phyloP scores from a whole-genome alignment of 2,113 vertebrate genomes.

The Podocnemis expansa region DNA sequence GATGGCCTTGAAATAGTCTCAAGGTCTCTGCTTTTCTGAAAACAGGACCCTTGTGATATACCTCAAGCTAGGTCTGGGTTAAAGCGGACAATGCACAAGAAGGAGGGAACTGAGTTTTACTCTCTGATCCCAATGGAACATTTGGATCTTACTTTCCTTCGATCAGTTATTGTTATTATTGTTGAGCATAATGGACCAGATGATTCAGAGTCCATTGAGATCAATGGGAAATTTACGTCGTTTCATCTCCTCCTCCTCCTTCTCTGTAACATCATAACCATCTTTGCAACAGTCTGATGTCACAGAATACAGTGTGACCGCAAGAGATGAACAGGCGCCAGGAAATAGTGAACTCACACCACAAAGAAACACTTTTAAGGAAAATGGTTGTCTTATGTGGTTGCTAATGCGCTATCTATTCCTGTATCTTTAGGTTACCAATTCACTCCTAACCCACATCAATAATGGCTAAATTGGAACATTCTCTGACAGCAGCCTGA shows the following conservation, averaged over 20 bases:
- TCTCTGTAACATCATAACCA: neutral
- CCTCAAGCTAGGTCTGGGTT: neutral
- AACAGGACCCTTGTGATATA: neutral
- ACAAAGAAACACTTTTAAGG: neutral
- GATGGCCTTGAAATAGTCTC: neutral
- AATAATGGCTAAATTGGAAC: neutral
- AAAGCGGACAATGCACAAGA: neutral
- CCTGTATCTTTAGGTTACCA: too few relatives aligned
- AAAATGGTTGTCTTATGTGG: neutral
- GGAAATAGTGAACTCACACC: neutral
- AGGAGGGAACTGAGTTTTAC: neutral
- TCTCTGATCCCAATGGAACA: neutral
- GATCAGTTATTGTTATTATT: neutral
- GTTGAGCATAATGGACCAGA: neutral
- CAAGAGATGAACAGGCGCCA: neutral
- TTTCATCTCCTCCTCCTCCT: neutral
- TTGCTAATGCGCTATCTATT: neutral
- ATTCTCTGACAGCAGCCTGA: neutral
- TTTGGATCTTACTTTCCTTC: neutral
- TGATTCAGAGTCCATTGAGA: neutral
- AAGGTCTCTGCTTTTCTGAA: neutral
- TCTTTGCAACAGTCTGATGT: neutral
- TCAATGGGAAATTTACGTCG: neutral
- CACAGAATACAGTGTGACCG: neutral
- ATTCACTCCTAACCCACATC: neutral